Conservation (phyloP, 1,140 invertebrate species). For the Leptopilina clavipes region DNA sequence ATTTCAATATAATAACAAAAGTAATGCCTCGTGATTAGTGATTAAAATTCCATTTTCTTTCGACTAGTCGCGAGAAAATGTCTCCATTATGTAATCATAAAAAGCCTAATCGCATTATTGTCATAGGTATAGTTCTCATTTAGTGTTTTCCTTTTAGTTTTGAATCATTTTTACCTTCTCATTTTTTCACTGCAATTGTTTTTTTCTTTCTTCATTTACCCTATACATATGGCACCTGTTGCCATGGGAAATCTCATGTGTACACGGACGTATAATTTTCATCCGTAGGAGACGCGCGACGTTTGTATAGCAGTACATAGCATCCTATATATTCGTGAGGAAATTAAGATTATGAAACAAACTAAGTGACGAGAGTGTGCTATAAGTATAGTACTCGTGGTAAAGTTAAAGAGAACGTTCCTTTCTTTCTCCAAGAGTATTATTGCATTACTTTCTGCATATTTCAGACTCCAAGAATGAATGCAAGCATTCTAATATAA, state of each 20-base stretch:
- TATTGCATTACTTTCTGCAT: conserved; percentile 32
- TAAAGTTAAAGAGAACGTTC: conserved; percentile 33
- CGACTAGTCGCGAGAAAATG: background rate
- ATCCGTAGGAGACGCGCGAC: conserved; percentile 20
- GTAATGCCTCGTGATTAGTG: background rate
- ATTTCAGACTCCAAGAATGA: conserved; percentile 30
- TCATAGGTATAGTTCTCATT: background rate
- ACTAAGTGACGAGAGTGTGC: conserved; percentile 26
- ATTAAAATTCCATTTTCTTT: background rate
- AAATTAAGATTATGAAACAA: conserved; percentile 32
- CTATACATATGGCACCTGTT: conserved; percentile 23
- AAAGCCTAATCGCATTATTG: background rate
- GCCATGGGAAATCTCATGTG: background rate
- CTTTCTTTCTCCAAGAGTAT: conserved; percentile 23
- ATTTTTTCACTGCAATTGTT: no score
- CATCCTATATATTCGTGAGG: conserved; percentile 28
- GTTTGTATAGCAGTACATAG: conserved; percentile 26
- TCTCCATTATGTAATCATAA: background rate
- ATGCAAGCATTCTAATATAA: background rate
- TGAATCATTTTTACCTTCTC: no score
- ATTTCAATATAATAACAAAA: background rate
- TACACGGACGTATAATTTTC: conserved; percentile 16
- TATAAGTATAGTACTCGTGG: conserved; percentile 12
- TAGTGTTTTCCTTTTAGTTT: no score
- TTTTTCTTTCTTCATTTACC: background rate